phyloP scores from a whole-genome alignment of 2,888 invertebrate genomes.

The Bellardia pandia region DNA sequence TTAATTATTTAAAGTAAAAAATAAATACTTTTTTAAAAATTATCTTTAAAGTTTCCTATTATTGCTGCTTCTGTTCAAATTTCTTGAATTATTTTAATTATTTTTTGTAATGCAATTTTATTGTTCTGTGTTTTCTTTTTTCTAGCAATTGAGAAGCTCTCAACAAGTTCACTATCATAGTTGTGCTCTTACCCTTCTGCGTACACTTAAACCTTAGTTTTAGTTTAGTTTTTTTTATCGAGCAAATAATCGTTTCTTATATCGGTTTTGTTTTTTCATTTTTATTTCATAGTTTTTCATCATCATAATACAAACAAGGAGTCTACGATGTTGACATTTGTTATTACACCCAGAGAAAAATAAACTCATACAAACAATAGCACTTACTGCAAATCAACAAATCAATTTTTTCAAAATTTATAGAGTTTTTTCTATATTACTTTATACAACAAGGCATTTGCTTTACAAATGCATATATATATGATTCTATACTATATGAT shows the following conservation, averaged over 20 bases:
- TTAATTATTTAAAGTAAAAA: too few relatives aligned
- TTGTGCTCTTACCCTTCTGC: slow-evolving; percentile 14
- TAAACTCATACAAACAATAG: slow-evolving; percentile 33
- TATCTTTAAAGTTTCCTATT: too few relatives aligned
- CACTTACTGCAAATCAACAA: slow-evolving; percentile 58
- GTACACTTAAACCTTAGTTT: neutral
- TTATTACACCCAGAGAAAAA: slow-evolving; percentile 51
- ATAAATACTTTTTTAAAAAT: too few relatives aligned
- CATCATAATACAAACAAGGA: slow-evolving; percentile 50
- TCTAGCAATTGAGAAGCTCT: neutral
- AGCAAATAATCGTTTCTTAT: slow-evolving; percentile 38
- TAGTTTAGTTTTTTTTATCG: neutral
- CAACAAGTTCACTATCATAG: slow-evolving; percentile 42
- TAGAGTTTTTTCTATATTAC: slow-evolving; percentile 24
- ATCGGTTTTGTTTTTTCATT: slow-evolving; percentile 10
- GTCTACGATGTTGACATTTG: slow-evolving; percentile 53
- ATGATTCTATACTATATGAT: neutral
- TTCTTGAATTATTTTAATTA: slow-evolving; percentile 3
- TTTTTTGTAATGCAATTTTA: neutral
- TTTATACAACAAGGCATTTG: slow-evolving; percentile 29
- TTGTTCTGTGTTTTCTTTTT: neutral
- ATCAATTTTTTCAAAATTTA: slow-evolving; percentile 53
- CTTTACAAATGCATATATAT: too few relatives aligned
- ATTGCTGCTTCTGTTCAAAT: too few relatives aligned
- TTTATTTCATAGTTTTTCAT: slow-evolving; percentile 26